phyloP scores from a whole-genome alignment of 2,797 vertebrate species.

The Hypotaenidia okinawae region DNA sequence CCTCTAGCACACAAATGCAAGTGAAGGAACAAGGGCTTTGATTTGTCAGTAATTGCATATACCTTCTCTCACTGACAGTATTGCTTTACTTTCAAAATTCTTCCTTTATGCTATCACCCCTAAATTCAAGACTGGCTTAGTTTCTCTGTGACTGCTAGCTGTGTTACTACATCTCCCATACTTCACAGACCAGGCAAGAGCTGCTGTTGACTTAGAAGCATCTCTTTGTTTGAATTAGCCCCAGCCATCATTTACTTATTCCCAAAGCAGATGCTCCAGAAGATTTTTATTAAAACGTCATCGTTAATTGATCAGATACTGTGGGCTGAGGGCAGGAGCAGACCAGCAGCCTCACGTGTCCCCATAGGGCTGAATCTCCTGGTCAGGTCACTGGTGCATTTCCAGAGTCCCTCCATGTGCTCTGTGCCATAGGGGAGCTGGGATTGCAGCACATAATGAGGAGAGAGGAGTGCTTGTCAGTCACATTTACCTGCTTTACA shows the following conservation, averaged over 20 bases:
- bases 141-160: background rate
- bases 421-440: background rate
- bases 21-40: background rate
- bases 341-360: background rate
- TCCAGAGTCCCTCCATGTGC: accelerated
- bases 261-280: background rate
- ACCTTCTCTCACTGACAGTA: background rate
- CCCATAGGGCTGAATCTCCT: background rate
- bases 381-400: background rate
- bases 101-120: background rate
- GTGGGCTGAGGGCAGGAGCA: background rate
- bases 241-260: background rate
- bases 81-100: background rate
- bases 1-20: background rate
- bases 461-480: background rate
- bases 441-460: background rate
- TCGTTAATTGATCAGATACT: background rate
- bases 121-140: background rate
- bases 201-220: background rate
- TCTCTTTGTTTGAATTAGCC: background rate
- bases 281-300: background rate
- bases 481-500: background rate
- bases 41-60: background rate
- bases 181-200: background rate
- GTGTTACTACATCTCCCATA: background rate